Evolutionary conservation across 1,140 invertebrate genomes (phyloP).

Genomic region (Cotesia typhae): DNA sequence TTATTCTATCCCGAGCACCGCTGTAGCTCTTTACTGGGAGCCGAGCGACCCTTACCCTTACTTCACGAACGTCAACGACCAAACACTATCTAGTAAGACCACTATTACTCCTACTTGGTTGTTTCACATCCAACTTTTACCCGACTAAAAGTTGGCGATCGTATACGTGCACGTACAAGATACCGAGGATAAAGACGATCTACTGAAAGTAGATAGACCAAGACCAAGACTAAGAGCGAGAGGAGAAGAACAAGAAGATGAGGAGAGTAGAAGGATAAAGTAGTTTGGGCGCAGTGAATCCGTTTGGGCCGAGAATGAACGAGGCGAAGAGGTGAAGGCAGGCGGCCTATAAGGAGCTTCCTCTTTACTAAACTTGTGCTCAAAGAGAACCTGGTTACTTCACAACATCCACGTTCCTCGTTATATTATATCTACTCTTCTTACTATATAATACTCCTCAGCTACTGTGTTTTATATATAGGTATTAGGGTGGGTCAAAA

Average conservation of each 20-base stretch:
- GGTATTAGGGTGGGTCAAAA: no score
- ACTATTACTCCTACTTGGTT: slow-evolving; percentile 30
- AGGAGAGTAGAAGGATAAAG: slow-evolving; percentile 19
- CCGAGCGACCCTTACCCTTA: no score
- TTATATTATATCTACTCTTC: slow-evolving; percentile 36
- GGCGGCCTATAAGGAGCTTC: slow-evolving; percentile 36
- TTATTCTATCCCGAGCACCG: no score
- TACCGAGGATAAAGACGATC: background rate
- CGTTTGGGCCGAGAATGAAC: slow-evolving; percentile 5
- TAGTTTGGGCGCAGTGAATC: slow-evolving; percentile 20
- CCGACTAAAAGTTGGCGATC: slow-evolving; percentile 31
- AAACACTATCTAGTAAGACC: slow-evolving; percentile 25
- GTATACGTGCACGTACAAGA: slow-evolving; percentile 14
- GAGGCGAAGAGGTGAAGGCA: background rate
- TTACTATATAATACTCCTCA: slow-evolving; percentile 26
- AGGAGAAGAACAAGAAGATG: slow-evolving; percentile 2
- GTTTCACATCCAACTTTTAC: slow-evolving; percentile 27
- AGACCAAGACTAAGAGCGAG: background rate
- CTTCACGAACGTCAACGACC: background rate
- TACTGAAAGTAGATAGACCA: slow-evolving; percentile 10
- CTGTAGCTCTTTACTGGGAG: background rate
- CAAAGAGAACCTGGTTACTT: slow-evolving; percentile 42
- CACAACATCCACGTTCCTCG: slow-evolving; percentile 33
- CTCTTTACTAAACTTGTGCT: slow-evolving; percentile 36
- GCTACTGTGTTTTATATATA: background rate